Percentiles rank a stretch among this genome's conserved stretches.
Conservation (phyloP, 1,140 invertebrate species). For the Tetramorium alpestre region DNA sequence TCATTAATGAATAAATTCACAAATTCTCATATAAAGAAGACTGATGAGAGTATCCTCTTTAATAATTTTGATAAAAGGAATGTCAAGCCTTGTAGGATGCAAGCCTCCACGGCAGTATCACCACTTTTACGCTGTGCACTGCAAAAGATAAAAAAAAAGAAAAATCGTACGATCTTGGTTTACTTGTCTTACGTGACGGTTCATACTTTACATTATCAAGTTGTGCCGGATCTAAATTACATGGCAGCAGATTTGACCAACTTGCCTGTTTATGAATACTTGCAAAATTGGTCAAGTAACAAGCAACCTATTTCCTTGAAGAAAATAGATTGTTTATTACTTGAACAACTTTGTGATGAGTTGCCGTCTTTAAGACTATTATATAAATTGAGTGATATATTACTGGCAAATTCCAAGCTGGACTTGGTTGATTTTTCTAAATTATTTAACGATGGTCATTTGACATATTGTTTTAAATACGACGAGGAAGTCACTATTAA, state of each 20-base stretch:
- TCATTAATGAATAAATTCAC: not conserved
- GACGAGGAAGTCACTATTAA: constrained; percentile 56
- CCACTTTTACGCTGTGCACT: constrained; percentile 77
- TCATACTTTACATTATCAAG: constrained; percentile 80
- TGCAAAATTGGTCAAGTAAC: constrained; percentile 72
- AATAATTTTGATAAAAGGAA: not conserved
- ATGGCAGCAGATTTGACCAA: constrained; percentile 68
- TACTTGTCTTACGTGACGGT: constrained; percentile 76
- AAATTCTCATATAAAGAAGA: constrained; percentile 23
- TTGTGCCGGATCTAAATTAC: constrained; percentile 67
- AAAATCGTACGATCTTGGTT: constrained; percentile 64
- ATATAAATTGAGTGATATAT: constrained; percentile 65
- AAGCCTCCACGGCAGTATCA: constrained; percentile 69
- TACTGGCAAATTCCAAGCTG: constrained; percentile 61
- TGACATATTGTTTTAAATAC: constrained; percentile 62
- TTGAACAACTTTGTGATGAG: constrained; percentile 18
- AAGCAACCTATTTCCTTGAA: constrained; percentile 48
- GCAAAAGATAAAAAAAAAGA: constrained; percentile 71
- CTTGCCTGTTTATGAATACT: constrained; percentile 72
- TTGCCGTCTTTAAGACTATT: constrained; percentile 51
- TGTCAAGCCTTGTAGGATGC: constrained; percentile 40
- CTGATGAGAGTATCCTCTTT: constrained; percentile 61
- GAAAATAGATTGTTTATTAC: too few relatives aligned
- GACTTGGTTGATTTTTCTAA: constrained; percentile 60
- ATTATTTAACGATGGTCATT: constrained; percentile 11